phyloP scores from a whole-genome alignment of 2,888 invertebrate species.

The Mantis religiosa region DNA sequence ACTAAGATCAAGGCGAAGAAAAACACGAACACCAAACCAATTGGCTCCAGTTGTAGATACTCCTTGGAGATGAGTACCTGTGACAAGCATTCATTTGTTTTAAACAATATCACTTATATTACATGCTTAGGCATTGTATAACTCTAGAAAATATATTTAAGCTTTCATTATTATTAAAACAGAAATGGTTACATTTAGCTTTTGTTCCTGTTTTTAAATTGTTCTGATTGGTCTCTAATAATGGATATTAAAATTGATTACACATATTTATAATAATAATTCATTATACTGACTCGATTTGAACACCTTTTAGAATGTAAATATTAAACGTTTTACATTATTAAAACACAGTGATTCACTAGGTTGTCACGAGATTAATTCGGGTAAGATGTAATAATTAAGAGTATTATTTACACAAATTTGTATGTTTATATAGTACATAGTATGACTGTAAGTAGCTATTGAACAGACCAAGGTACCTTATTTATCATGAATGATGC shows the following conservation, averaged over 20 bases:
- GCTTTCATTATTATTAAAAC: too few relatives aligned
- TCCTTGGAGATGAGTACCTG: slow-evolving; percentile 53
- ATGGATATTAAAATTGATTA: neutral
- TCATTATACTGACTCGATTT: neutral
- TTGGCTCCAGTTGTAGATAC: slow-evolving; percentile 65
- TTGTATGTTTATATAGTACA: too few relatives aligned
- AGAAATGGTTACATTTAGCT: too few relatives aligned
- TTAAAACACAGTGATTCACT: neutral
- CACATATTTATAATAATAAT: neutral
- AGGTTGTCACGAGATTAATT: neutral
- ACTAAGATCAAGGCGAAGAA: slow-evolving; percentile 66
- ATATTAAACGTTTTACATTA: neutral
- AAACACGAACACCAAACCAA: slow-evolving; percentile 68
- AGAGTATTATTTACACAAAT: too few relatives aligned
- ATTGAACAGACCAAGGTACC: too few relatives aligned
- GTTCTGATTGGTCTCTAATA: neutral
- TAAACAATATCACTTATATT: neutral
- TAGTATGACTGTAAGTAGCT: too few relatives aligned
- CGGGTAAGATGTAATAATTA: too few relatives aligned
- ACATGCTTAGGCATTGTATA: neutral
- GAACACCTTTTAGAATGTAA: too few relatives aligned
- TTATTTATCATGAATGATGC: too few relatives aligned
- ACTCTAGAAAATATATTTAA: neutral
- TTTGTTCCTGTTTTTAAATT: too few relatives aligned
- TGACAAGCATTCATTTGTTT: neutral